Conservation (phyloP, 2,797 vertebrate species). For the Muscicapa comitata region DNA sequence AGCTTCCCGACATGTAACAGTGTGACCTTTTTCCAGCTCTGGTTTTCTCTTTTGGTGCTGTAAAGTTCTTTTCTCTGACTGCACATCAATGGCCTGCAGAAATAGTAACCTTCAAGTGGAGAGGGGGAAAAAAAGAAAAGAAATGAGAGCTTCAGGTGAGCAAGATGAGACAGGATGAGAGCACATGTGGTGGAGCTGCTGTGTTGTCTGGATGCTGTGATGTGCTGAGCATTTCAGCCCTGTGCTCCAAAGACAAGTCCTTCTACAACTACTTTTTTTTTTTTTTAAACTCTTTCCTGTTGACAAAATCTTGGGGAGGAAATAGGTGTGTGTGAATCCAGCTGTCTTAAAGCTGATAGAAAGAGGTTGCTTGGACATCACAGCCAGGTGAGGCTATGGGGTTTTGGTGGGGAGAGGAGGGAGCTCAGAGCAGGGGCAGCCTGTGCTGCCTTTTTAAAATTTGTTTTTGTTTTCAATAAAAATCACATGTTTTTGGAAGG, state of each 20-base stretch:
- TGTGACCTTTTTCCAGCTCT: background rate
- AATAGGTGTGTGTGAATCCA: background rate
- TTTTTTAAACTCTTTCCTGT: background rate
- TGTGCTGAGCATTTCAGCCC: background rate
- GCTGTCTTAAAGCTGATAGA: background rate
- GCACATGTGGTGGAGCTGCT: background rate
- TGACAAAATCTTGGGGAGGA: background rate
- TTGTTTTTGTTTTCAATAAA: background rate
- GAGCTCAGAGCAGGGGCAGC: background rate
- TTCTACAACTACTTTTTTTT: background rate
- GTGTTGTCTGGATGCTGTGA: background rate
- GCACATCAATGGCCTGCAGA: background rate
- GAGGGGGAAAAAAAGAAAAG: background rate
- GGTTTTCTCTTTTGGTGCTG: background rate
- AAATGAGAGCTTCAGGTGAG: background rate
- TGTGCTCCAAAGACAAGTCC: background rate
- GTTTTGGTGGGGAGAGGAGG: background rate
- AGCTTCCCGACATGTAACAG: background rate
- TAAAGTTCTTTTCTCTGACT: background rate
- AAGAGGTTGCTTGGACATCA: background rate
- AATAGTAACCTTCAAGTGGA: background rate
- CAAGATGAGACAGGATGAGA: background rate
- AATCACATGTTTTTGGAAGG: fast-evolving
- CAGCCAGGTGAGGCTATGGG: background rate
- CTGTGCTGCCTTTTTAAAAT: background rate